A percentile compares a stretch with the other conserved stretches of the same genome.
phyloP scores from a whole-genome alignment of 1,140 invertebrate genomes.

The Camponotus pennsylvanicus region DNA sequence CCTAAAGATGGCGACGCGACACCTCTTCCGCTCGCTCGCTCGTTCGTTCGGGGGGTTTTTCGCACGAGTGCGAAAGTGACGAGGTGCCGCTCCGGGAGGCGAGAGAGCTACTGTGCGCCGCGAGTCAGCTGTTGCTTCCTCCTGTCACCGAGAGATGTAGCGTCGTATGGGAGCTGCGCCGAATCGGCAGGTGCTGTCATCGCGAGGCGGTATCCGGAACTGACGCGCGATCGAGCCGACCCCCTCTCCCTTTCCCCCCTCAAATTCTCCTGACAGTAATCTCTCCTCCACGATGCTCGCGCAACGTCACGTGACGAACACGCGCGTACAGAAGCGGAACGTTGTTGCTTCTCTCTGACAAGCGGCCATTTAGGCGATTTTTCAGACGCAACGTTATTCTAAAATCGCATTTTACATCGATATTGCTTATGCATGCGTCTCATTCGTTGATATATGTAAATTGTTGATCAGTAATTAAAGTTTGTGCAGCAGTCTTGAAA shows the following conservation, averaged over 20 bases:
- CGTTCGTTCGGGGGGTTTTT: conserved; percentile 66
- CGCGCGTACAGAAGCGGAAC: conserved; percentile 20
- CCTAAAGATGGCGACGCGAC: conserved; percentile 83
- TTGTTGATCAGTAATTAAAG: neutral
- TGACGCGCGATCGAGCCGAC: neutral
- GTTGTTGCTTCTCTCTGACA: neutral
- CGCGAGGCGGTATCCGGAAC: conserved; percentile 1
- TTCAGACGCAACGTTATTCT: neutral
- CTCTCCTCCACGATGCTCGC: neutral
- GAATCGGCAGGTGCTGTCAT: conserved; percentile 62
- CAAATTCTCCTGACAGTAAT: neutral
- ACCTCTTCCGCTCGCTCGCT: conserved; percentile 61
- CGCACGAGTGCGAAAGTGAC: conserved; percentile 79
- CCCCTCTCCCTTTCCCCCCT: neutral
- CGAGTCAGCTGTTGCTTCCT: conserved; percentile 70
- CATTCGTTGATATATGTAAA: neutral
- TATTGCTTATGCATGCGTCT: no score
- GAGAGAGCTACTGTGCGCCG: conserved; percentile 77
- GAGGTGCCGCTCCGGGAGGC: conserved; percentile 67
- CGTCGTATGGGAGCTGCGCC: neutral
- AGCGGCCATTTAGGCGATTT: neutral
- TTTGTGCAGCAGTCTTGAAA: neutral
- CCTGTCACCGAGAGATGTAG: conserved; percentile 76
- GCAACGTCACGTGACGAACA: conserved; percentile 6
- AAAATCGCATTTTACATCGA: neutral